These are phyloP conservation scores for Galemys pyrenaicus DNA, from an alignment of 2,113 vertebrate species.

Conservation along the genomic window DNA sequence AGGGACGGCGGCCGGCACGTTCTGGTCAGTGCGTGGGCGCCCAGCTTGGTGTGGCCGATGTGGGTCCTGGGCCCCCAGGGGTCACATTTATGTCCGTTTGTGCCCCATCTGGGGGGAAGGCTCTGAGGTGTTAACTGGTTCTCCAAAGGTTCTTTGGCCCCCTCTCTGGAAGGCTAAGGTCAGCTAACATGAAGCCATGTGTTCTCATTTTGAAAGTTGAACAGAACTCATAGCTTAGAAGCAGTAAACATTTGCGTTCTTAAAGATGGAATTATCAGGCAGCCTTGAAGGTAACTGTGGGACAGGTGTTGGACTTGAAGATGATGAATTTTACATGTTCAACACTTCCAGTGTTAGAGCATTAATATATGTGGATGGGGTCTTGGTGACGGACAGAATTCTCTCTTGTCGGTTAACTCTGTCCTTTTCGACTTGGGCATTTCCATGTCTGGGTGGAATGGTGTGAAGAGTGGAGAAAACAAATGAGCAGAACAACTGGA, in stretches of 20 bases:
- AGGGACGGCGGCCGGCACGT: no score
- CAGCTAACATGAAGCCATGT: background rate
- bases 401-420: background rate
- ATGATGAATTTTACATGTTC: background rate
- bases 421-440: background rate
- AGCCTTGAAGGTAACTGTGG: no score
- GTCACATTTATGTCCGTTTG: background rate
- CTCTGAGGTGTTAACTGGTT: background rate
- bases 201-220: conserved; percentile 26
- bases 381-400: background rate
- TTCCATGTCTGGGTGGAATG: conserved; percentile 20
- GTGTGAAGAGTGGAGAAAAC: background rate
- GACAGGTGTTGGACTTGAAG: no score
- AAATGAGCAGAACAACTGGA: conserved; percentile 31
- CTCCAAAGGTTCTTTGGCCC: background rate
- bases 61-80: background rate
- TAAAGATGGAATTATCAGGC: no score
- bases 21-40: no score
- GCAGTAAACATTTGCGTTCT: background rate
- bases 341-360: background rate
- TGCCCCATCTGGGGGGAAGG: background rate
- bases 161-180: background rate
- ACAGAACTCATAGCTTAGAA: background rate
- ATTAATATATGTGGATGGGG: background rate
- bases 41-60: background rate